These are phyloP conservation scores for Austrolebias charrua DNA, from an alignment of 2,797 vertebrate species.

Conservation along the genomic window DNA sequence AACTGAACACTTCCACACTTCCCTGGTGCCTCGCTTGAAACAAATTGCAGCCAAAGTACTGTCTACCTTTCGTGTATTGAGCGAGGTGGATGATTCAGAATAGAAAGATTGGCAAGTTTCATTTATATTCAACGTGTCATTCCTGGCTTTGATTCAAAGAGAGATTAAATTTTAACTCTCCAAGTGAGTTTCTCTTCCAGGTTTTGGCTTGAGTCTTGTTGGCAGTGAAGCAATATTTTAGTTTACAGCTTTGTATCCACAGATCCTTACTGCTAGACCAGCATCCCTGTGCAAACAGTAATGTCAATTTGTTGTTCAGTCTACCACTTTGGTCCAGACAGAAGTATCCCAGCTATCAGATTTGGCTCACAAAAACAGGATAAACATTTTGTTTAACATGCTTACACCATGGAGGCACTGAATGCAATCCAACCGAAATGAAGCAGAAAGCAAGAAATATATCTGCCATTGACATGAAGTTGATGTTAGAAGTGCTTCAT, in stretches of 20 bases:
- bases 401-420: background rate
- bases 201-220: slow-evolving; percentile 35
- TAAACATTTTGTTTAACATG: background rate
- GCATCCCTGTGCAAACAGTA: background rate
- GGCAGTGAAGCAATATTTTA: slow-evolving; percentile 23
- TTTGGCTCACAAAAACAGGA: background rate
- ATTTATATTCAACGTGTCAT: slow-evolving; percentile 54
- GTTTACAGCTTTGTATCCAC: slow-evolving; percentile 35
- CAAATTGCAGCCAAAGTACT: slow-evolving; percentile 59
- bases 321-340: slow-evolving; percentile 2
- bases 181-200: slow-evolving; percentile 34
- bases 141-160: slow-evolving; percentile 54
- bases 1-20: slow-evolving; percentile 78
- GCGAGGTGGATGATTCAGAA: slow-evolving; percentile 43
- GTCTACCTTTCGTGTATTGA: slow-evolving; percentile 27
- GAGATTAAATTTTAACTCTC: slow-evolving; percentile 59
- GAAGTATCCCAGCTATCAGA: background rate
- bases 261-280: background rate
- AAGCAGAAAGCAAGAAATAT: too few relatives aligned
- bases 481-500: too few relatives aligned
- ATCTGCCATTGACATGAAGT: too few relatives aligned
- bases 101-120: slow-evolving; percentile 58
- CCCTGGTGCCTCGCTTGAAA: slow-evolving; percentile 49
- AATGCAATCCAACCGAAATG: too few relatives aligned
- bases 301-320: background rate